phyloP scores from a whole-genome alignment of 2,113 vertebrate genomes.

The Hippocampus guttulatus region DNA sequence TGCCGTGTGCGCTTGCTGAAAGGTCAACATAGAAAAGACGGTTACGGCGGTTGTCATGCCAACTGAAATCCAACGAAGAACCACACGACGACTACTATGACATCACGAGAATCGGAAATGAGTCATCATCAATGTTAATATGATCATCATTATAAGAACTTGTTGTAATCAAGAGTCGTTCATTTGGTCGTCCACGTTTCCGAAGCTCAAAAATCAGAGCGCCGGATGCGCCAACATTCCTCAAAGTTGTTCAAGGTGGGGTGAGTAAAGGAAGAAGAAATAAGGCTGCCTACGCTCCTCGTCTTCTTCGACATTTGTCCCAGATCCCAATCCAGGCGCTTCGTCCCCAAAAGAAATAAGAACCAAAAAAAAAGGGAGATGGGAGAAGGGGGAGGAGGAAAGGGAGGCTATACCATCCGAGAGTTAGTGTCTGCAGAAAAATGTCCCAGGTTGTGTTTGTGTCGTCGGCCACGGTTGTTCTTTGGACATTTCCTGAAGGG shows the following conservation, averaged over 20 bases:
- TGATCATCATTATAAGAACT: neutral
- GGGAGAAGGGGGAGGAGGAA: conserved; percentile 39
- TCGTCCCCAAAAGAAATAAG: conserved; percentile 57
- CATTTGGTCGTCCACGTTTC: neutral
- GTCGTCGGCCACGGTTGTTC: conserved; percentile 89
- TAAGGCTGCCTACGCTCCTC: neutral
- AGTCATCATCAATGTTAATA: neutral
- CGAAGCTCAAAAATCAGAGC: neutral
- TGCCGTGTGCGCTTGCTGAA: neutral
- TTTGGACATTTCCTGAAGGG: conserved; percentile 88
- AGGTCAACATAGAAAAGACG: neutral
- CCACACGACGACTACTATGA: neutral
- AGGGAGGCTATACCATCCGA: conserved; percentile 86
- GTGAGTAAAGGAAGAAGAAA: neutral
- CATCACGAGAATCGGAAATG: neutral
- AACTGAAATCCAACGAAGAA: conserved; percentile 3
- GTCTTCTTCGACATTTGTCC: neutral
- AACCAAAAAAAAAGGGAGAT: conserved; percentile 71
- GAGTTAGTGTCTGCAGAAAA: conserved; percentile 93
- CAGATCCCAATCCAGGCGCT: neutral
- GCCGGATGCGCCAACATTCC: neutral
- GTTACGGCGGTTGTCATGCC: neutral
- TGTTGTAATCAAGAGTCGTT: neutral
- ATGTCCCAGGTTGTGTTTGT: conserved; percentile 95
- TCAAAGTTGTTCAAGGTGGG: neutral